Base-by-base conservation (phyloP, 2,113 vertebrate genomes). In the Galemys pyrenaicus region DNA sequence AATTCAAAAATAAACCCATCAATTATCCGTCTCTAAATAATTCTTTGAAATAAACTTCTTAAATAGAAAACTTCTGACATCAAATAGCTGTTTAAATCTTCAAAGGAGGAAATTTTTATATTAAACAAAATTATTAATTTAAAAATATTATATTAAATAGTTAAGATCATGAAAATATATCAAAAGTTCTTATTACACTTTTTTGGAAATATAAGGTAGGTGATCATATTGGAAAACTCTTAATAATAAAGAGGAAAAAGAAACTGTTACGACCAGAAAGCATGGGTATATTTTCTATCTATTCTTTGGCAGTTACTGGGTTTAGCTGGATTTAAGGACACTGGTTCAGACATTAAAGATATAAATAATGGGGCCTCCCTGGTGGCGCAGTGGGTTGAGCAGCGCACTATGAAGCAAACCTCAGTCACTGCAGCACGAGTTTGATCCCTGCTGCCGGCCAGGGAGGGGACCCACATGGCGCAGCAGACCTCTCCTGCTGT, bases 31-130 rank as follows among this genome's bases (percentile, higher is more conserved):
- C 92, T 80, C 15, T 12, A 87, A 83, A 70, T 80, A 49, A 87
- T 39, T 95, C 54, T 82, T 90, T 85, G 30, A 90, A 94, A 70
- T 71, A 88, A 81, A 30, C 1, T 88, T 84, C 41, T 90, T 86
- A 94, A 87, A 17, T 75, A 32, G 39, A 88, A 95, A 79, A 30
- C 1, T 74, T 30, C 56, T 92, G 51, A 82, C 9, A 35, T 54
- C 17, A 71, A 82, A 24, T 46, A 81, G 41, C 2, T 8, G 75
- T 84, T 81, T 90, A 51, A 37, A 79, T 84, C 12, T 4, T 83
- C 78, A 35, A 82, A 44, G 39, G n/a, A 12, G 60, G 15, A 88
- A 86, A 49, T 3, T 5, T 41, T 58, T 87, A 1, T 37, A 91
- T 95, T 62, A 87, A 82, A 65, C 68, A 28, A 0, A 71, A 70